Conservation (phyloP, 35 echinoderm and acorn worm species). For the Anneissia japonica region DNA sequence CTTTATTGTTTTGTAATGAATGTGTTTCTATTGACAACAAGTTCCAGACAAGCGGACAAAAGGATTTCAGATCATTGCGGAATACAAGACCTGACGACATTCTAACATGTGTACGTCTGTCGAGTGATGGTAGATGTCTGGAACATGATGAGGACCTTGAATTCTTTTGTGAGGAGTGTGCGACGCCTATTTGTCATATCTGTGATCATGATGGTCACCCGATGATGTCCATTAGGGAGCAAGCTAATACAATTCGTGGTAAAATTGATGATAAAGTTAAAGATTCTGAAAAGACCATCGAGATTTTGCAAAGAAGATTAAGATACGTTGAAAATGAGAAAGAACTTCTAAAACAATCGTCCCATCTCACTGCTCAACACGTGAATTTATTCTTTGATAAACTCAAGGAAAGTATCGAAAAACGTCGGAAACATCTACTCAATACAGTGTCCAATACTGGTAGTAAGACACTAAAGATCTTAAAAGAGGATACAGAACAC, state of each 20-base stretch:
- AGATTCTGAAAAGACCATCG: not conserved
- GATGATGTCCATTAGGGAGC: not conserved
- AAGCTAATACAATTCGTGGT: not conserved
- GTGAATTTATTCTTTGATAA: not conserved
- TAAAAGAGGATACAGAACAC: not conserved
- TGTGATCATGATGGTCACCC: not conserved
- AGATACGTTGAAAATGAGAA: not conserved
- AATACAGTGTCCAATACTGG: not conserved
- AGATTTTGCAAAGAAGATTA: not conserved
- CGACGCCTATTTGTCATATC: not conserved
- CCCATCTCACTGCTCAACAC: not conserved
- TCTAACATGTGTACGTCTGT: not conserved
- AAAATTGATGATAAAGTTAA: not conserved
- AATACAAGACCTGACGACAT: not conserved
- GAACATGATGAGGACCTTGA: not conserved
- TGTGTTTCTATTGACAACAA: not conserved
- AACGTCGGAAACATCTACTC: not conserved
- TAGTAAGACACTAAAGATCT: not conserved
- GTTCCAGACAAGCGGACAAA: not conserved
- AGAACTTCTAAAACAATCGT: not conserved
- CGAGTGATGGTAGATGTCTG: not conserved
- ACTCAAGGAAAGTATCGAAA: not conserved
- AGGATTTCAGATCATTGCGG: not conserved
- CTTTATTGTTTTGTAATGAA: not conserved
- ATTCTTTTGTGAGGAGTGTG: not conserved